Base-by-base conservation (phyloP, 2,888 invertebrate genomes). In the Harpagoxenus sublaevis region DNA sequence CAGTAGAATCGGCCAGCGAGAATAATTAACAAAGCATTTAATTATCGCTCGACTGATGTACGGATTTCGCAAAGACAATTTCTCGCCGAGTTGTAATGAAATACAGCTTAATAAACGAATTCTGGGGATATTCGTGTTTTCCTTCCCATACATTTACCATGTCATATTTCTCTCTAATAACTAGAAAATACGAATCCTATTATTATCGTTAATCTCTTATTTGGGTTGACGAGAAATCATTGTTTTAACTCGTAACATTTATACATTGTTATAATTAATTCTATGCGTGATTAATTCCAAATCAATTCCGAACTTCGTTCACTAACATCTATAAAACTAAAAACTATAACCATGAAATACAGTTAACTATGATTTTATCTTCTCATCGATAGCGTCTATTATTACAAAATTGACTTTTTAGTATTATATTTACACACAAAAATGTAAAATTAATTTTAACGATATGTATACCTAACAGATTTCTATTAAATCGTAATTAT, bases 11-110 rank as follows among this genome's bases (percentile, higher is more conserved):
- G 65, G 53, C 74, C 71, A 48, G 28, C 51, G 57, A 74, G 70
- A 77, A 84, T 88, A 90, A 90, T 90, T 90, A 89, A 70, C 84
- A 83, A 83, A 87, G 85, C 79, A 79, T 83, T 85, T 88, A 85
- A 90, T 90, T 88, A 87, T 84, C 83, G 85, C 63, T 51, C 79
- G 35, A 53, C 74, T 77, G 63, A 65, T 82, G 79, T 74, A 77
- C 48, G 82, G 42, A 79, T 75, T 84, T 66, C 68, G n/a, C 66
- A 55, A 79, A 75, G 62, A 71, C 77, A 85, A 85, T 86, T 85
- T 75, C 83, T 66, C 57, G 48, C 71, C 68, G 53, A 53, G 55
- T 48, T 74, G 39, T 81, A 73, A 81, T 81, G 79, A 81, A 81
- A 81, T 81, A 62, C 60, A 81, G 39, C 60, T 81, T 73, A 73